Base-by-base conservation (phyloP, 2,797 vertebrate species). In the Cottoperca gobio region DNA sequence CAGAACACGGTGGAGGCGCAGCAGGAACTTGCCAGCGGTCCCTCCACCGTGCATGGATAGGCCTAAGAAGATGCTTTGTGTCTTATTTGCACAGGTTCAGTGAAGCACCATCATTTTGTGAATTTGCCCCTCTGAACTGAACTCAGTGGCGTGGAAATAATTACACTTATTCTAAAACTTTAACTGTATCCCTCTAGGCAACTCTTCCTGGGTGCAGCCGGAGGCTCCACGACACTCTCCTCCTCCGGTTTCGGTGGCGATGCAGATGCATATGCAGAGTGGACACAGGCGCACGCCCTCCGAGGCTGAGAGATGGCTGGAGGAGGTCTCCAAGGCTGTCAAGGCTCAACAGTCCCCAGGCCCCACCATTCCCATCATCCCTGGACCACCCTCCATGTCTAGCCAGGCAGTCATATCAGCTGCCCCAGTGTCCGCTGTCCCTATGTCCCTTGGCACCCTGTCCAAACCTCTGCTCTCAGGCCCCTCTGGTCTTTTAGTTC, bases 281-380 rank as follows among this genome's bases (percentile, higher is more conserved):
- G 95, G 97, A 37, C 97, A 98, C 91, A 96, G 89, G 73, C 95
- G 97, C 46, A 98, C 97, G 0, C 96, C 97, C 0, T 98, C 97
- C 0, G 97, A 98, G 88, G 97, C 97, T 0, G 97, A 98, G 84
- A 90, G 97, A 57, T 98, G 97, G 97, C 83, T 98, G 61, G 96
- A 98, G 63, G 97, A 98, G 73, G 97, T 97, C 11, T 96, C 97
- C 43, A 96, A 96, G 73, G 94, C 93, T 0, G 96, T 96, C 49
- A 96, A 94, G 76, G 91, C 95, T 1, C 96, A 96, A 49, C 94
- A 95, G 67, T 89, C 89, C 2, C 37, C 93, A 0, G 80, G 92
- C n/a, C 91, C 94, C 2, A 62, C 88, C 0, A 85, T 94, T 69
- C 90, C 94, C 67, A 46, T 78, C 31, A 90, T 94, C 39, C 93